Evolutionary conservation across 2,888 invertebrate genomes (phyloP).

Genomic region (Oxytorus armatus): DNA sequence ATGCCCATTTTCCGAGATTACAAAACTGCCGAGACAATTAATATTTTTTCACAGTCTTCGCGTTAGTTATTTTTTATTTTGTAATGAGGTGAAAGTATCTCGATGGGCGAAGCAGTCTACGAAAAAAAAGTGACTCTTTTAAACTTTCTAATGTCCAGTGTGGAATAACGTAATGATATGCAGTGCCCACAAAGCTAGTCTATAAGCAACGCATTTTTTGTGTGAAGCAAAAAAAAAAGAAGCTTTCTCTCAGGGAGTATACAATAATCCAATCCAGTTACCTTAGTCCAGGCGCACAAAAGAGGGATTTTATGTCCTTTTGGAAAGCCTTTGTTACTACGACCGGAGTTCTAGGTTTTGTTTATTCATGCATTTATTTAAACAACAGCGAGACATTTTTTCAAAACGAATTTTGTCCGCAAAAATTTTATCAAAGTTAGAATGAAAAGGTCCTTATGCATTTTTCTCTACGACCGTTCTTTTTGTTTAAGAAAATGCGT

Average conservation of each 20-base stretch:
- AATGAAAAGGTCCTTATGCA: too few species aligned
- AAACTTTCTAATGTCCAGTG: neutral
- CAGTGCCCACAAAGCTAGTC: constrained; percentile 42
- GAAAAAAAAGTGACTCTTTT: neutral
- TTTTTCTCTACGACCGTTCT: too few species aligned
- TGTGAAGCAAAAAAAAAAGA: constrained; percentile 45
- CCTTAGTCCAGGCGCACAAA: constrained; percentile 20
- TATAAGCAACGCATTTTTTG: constrained; percentile 50
- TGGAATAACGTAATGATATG: constrained; percentile 28
- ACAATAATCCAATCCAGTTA: constrained; percentile 31
- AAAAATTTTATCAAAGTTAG: neutral
- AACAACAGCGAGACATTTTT: neutral
- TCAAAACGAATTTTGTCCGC: neutral
- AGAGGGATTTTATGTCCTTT: neutral
- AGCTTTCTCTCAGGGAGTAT: constrained; percentile 41
- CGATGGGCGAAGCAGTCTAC: neutral
- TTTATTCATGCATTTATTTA: neutral
- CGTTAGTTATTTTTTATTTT: too few species aligned
- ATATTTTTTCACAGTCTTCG: too few species aligned
- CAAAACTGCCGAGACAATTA: too few species aligned
- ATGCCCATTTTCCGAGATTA: too few species aligned
- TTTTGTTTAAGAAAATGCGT: too few species aligned
- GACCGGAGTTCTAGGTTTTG: neutral
- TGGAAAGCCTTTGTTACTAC: too few species aligned
- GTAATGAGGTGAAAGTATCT: too few species aligned